Evolutionary conservation across 2,888 invertebrate genomes (phyloP).

Genomic region (Eupeodes luniger): DNA sequence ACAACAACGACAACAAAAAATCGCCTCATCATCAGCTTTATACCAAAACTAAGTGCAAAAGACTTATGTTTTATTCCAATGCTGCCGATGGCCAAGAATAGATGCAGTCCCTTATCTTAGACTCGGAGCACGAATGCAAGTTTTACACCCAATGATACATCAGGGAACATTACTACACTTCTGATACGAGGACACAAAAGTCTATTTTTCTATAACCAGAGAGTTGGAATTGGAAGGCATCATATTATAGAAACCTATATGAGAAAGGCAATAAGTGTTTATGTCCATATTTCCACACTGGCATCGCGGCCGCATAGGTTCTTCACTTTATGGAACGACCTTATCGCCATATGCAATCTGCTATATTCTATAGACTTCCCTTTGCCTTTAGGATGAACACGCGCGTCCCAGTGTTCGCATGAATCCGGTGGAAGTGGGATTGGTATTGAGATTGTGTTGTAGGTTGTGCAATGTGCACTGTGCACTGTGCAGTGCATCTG

Average conservation of each 20-base stretch:
- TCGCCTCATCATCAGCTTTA: conserved; percentile 31
- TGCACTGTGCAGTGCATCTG: conserved; percentile 45
- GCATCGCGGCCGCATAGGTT: background rate
- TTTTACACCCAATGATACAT: conserved; percentile 51
- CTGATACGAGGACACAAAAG: conserved; percentile 40
- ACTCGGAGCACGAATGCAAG: conserved; percentile 33
- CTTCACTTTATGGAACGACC: conserved; percentile 26
- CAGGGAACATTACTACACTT: conserved; percentile 53
- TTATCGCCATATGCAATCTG: conserved; percentile 42
- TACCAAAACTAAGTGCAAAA: conserved; percentile 50
- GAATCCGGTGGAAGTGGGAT: conserved; percentile 25
- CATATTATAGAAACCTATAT: background rate
- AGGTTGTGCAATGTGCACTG: conserved; percentile 33
- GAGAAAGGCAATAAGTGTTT: conserved; percentile 21
- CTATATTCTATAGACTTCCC: conserved; percentile 7
- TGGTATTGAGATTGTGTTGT: background rate
- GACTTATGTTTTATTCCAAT: conserved; percentile 52
- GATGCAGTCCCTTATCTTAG: conserved; percentile 38
- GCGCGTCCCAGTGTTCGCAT: background rate
- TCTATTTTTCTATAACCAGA: background rate
- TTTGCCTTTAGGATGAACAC: conserved; percentile 4
- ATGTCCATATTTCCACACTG: conserved; percentile 44
- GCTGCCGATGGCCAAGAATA: conserved; percentile 33
- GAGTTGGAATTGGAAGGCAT: background rate
- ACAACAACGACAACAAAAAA: background rate